Evolutionary conservation across 2,113 vertebrate species (phyloP).

Genomic region (Lagenorhynchus albirostris): DNA sequence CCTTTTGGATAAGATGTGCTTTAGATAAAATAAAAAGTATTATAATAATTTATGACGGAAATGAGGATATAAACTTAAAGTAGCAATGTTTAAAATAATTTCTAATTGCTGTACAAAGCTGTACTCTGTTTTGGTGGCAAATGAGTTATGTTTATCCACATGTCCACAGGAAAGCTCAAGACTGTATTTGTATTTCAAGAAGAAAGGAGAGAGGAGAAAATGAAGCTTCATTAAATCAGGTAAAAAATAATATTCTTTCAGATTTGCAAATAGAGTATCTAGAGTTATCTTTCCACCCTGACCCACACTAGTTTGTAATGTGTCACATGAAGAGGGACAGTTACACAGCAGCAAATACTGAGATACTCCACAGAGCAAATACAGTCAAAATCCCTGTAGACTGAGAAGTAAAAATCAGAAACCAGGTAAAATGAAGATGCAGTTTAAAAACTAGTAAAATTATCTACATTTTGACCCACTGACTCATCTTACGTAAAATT

Average conservation of each 20-base stretch:
- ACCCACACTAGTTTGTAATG: neutral
- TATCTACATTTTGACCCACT: neutral
- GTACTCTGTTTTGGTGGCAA: neutral
- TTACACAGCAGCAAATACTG: neutral
- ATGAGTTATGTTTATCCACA: neutral
- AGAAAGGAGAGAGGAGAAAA: neutral
- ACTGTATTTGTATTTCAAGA: slow-evolving; percentile 29
- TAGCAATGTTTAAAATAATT: slow-evolving; percentile 22
- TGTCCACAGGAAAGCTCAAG: slow-evolving; percentile 26
- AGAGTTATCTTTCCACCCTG: neutral
- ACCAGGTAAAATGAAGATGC: neutral
- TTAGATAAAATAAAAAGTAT: slow-evolving; percentile 54
- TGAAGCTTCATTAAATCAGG: neutral
- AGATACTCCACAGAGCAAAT: neutral
- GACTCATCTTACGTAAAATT: neutral
- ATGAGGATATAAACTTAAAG: slow-evolving; percentile 43
- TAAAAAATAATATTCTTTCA: neutral
- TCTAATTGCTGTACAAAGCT: slow-evolving; percentile 41
- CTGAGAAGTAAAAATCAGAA: slow-evolving; percentile 4
- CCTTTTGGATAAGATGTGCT: slow-evolving; percentile 53
- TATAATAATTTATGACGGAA: slow-evolving; percentile 44
- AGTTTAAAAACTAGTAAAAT: slow-evolving; percentile 11
- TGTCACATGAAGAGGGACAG: neutral
- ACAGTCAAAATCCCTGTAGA: neutral
- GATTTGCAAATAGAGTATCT: slow-evolving; percentile 11